Conservation (phyloP, 2,888 invertebrate genomes). For the Pterostichus niger region DNA sequence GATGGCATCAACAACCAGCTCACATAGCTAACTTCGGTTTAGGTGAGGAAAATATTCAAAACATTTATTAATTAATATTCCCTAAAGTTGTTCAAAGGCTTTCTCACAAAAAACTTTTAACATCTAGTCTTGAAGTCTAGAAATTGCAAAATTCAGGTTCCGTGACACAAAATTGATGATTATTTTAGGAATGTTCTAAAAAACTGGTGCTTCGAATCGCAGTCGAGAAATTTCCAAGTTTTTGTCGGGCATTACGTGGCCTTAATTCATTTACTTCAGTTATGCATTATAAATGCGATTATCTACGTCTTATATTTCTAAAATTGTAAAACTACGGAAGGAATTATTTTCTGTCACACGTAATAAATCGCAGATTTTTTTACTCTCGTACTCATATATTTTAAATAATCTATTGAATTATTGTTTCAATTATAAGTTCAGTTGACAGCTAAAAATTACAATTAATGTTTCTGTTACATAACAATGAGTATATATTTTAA, state of each 20-base stretch:
- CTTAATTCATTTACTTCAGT: slow-evolving; percentile 44
- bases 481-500: slow-evolving; percentile 1
- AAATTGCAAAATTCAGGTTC: slow-evolving; percentile 32
- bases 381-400: too few species aligned
- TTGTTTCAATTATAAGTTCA: slow-evolving; percentile 14
- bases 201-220: slow-evolving; percentile 33
- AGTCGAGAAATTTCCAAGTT: slow-evolving; percentile 20
- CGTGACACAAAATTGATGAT: slow-evolving; percentile 34
- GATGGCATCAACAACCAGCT: slow-evolving; percentile 43
- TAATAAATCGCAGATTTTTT: not conserved
- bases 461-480: slow-evolving; percentile 22
- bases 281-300: slow-evolving; percentile 36
- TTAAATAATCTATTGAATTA: not conserved
- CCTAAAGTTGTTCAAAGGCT: not conserved
- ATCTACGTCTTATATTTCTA: slow-evolving; percentile 22
- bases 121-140: not conserved
- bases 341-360: slow-evolving; percentile 12
- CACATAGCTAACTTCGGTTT: not conserved
- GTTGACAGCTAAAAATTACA: slow-evolving; percentile 11
- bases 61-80: slow-evolving; percentile 8
- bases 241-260: slow-evolving; percentile 24
- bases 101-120: not conserved
- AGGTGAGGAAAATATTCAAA: slow-evolving; percentile 1
- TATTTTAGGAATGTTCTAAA: slow-evolving; percentile 36
- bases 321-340: slow-evolving; percentile 14